Base-by-base conservation (phyloP, 2,113 vertebrate genomes). In the Ciconia boyciana region DNA sequence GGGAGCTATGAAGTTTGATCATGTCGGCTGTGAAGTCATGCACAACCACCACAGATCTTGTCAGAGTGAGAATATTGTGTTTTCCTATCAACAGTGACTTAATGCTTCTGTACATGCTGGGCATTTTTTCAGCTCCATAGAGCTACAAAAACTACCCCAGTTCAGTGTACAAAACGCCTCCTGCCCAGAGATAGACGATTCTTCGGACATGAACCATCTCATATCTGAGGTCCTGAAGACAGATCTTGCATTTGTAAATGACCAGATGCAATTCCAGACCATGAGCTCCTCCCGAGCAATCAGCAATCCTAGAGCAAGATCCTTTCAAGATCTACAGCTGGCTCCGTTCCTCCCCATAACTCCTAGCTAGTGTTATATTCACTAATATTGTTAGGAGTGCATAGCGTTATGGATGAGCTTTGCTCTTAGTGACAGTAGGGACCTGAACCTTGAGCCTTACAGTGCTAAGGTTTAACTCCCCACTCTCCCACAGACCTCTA, bases 381-480 rank as follows among this genome's bases (percentile, higher is more conserved):
- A 57, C n/a, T 61, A 58, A 41, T 16, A 39, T 12, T 77, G 28
- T 24, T 31, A 49, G 46, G 11, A 81, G 83, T 36, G 13, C 13
- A 14, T 11, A 66, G 20, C 0, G 8, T 31, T 44, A 16, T 0
- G 0, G n/a, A 31, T 54, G n/a, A 84, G 2, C 41, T 89, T 64
- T 83, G 46, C 11, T 77, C 16, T 61, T 49, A 58, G 11, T 25
- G 66, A 15, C 44, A 54, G 7, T 7, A 55, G 13, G 31, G 34
- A 69, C 21, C 11, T 21, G 48, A 82, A 76, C 6, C 10, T 60
- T 31, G 8, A 83, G 34, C 18, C 34, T 88, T 71, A 28, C 39
- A 39, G 44, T 34, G 21, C 1, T 24, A 52, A 62, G 14, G 16
- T 61, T 72, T 49, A 69, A 69, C 18, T 61, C 16, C 18, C 4